These are phyloP conservation scores for Sylvia atricapilla DNA, from an alignment of 2,113 vertebrate species.

Conservation along the genomic window DNA sequence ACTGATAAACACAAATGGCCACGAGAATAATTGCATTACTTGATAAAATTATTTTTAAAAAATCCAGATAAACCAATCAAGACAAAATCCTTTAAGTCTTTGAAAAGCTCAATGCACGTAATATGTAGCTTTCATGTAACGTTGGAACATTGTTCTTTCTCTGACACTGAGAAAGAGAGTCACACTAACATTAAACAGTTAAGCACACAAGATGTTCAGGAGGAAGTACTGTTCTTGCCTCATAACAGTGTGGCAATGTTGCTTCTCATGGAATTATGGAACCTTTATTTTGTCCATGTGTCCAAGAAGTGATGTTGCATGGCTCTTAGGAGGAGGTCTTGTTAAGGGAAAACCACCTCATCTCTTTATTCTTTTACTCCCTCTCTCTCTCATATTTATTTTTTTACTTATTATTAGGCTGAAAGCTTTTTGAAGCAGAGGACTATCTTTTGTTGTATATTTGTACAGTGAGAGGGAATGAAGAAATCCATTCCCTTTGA, in stretches of 20 bases:
- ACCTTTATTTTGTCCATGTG: not conserved
- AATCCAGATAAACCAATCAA: not conserved
- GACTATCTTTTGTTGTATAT: not conserved
- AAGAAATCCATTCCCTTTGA: not conserved
- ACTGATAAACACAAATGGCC: not conserved
- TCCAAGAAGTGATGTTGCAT: not conserved
- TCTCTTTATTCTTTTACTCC: not conserved
- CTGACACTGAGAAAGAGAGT: not conserved
- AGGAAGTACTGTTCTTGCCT: not conserved
- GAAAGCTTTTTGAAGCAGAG: not conserved
- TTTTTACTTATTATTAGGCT: not conserved
- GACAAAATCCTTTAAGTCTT: not conserved
- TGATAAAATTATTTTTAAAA: not conserved
- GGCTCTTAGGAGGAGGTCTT: not conserved
- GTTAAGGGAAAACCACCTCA: not conserved
- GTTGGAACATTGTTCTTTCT: not conserved
- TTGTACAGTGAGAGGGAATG: not conserved
- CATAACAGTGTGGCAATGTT: not conserved
- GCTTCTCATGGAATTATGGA: not conserved
- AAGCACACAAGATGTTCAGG: not conserved
- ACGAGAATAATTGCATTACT: not conserved
- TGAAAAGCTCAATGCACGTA: not conserved
- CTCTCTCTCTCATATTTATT: not conserved
- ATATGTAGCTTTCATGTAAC: fast-evolving
- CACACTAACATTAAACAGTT: not conserved